phyloP scores from a whole-genome alignment of 2,888 invertebrate species.

The Dioctria rufipes region DNA sequence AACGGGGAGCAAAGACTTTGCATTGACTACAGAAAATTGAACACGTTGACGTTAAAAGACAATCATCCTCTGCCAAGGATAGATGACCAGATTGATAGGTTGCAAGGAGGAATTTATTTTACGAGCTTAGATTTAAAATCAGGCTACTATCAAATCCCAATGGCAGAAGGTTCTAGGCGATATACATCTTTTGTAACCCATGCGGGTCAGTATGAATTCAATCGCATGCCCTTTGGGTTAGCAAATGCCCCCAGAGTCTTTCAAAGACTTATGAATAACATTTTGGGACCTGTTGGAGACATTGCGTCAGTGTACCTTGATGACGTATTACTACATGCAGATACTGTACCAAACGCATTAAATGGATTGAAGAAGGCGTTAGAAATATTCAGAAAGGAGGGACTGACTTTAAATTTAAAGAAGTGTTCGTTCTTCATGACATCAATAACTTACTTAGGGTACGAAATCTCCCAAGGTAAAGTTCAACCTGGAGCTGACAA shows the following conservation, averaged over 20 bases:
- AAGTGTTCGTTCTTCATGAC: no score
- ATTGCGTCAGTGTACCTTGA: conserved; percentile 7
- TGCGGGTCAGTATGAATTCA: neutral
- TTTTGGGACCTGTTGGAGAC: conserved; percentile 16
- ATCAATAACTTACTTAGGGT: no score
- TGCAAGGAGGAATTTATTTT: conserved; percentile 17
- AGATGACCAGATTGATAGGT: conserved; percentile 23
- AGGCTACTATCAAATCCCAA: conserved; percentile 8
- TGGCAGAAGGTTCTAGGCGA: neutral
- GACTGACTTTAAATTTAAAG: neutral
- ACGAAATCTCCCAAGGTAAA: no score
- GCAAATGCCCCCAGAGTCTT: conserved; percentile 10
- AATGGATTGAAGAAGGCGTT: neutral
- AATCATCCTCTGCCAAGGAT: conserved; percentile 9
- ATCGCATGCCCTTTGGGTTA: conserved; percentile 21
- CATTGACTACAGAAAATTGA: conserved; percentile 19
- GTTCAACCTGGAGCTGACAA: no score
- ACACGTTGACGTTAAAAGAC: neutral
- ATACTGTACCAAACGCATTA: conserved; percentile 2
- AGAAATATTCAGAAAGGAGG: neutral
- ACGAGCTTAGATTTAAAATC: conserved; percentile 16
- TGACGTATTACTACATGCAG: no score
- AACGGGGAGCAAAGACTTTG: conserved; percentile 28
- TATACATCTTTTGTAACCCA: neutral
- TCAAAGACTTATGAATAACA: conserved; percentile 7